Conservation (phyloP, 2,888 invertebrate genomes). For the Barypeithes pellucidus region DNA sequence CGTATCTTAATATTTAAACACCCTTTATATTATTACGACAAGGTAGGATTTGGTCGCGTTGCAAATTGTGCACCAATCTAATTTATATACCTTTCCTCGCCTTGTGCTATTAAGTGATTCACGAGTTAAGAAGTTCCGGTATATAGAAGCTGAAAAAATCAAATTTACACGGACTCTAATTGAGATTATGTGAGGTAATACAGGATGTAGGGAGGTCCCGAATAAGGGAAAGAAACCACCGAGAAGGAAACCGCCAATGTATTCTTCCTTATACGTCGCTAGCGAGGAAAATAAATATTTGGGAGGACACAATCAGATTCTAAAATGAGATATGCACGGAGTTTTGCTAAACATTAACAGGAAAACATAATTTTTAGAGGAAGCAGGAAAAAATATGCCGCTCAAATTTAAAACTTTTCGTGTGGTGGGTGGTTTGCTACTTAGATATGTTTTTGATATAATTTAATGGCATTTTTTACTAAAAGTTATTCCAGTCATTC, state of each 20-base stretch:
- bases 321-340: slow-evolving; percentile 30
- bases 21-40: too few species aligned
- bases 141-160: slow-evolving; percentile 44
- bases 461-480: too few species aligned
- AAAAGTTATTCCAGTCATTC: too few species aligned
- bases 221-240: slow-evolving; percentile 41
- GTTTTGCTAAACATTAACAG: slow-evolving; percentile 28
- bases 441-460: too few species aligned
- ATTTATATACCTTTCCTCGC: slow-evolving; percentile 20
- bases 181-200: slow-evolving; percentile 53
- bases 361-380: slow-evolving; percentile 31
- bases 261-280: slow-evolving; percentile 53
- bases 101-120: slow-evolving; percentile 37
- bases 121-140: slow-evolving; percentile 20
- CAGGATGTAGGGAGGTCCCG: slow-evolving; percentile 38
- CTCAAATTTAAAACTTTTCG: neutral
- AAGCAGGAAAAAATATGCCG: neutral
- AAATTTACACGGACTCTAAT: slow-evolving; percentile 44
- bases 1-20: too few species aligned
- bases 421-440: neutral
- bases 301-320: slow-evolving; percentile 34
- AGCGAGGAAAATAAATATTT: slow-evolving; percentile 52
- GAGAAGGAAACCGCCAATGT: slow-evolving; percentile 47
- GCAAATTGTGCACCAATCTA: too few species aligned
- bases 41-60: too few species aligned